Percentiles rank a stretch among this genome's conserved stretches.
Conservation (phyloP, 2,113 vertebrate genomes). For the Hystrix brachyura region DNA sequence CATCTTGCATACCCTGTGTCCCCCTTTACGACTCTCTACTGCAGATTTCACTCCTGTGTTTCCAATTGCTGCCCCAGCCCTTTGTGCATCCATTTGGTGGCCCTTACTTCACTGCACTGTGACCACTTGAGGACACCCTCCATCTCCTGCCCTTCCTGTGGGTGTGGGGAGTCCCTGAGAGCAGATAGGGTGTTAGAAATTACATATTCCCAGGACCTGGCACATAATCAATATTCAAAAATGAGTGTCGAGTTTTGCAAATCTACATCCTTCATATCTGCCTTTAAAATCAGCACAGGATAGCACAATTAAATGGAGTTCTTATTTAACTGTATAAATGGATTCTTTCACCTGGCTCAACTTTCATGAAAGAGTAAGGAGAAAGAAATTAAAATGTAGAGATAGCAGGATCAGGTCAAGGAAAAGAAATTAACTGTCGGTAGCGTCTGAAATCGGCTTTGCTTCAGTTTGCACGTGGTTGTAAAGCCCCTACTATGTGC, state of each 20-base stretch:
- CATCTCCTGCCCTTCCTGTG: accelerated
- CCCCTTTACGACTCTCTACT: not conserved
- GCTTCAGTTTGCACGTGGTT: too few species aligned
- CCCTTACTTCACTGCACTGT: accelerated
- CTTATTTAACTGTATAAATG: not conserved
- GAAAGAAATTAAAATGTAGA: not conserved
- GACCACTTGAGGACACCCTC: accelerated
- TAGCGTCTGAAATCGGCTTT: not conserved
- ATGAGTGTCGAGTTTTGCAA: conserved; percentile 8
- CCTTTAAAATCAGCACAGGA: conserved; percentile 52
- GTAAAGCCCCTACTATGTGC: accelerated
- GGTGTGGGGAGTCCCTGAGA: not conserved
- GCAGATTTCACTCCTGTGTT: not conserved
- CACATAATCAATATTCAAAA: conserved; percentile 21
- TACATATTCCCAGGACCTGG: not conserved
- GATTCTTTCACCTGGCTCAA: not conserved
- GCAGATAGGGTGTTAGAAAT: not conserved
- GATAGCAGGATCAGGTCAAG: not conserved
- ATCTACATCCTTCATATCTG: not conserved
- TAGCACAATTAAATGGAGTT: not conserved
- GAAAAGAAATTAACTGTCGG: not conserved
- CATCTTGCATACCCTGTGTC: too few species aligned
- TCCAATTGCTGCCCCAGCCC: accelerated
- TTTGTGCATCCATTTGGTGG: accelerated
- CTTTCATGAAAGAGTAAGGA: not conserved